A percentile compares a stretch with the other conserved stretches of the same genome.
Evolutionary conservation across 2,888 invertebrate species (phyloP).

Genomic region (Agrochola circellaris): DNA sequence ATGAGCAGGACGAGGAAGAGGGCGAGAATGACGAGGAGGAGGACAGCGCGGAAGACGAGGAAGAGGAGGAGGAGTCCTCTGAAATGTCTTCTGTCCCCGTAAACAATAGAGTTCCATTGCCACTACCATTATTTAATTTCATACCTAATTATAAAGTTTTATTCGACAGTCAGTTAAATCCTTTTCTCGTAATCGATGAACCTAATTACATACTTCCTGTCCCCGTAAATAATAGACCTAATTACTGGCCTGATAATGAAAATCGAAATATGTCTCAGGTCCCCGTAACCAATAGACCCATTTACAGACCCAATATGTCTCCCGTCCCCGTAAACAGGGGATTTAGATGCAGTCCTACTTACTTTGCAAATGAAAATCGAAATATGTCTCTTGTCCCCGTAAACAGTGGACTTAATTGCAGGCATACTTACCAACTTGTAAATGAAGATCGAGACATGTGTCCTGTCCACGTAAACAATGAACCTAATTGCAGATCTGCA

Average conservation of each 20-base stretch:
- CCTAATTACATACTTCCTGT: neutral
- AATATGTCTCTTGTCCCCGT: neutral
- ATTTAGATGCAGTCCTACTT: neutral
- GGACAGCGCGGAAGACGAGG: neutral
- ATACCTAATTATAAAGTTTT: conserved; percentile 11
- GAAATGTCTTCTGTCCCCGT: conserved; percentile 5
- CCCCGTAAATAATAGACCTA: neutral
- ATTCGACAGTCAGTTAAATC: neutral
- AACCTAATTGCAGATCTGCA: neutral
- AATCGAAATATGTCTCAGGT: neutral
- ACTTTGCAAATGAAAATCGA: neutral
- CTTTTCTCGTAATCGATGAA: conserved; percentile 1
- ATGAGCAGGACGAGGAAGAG: neutral
- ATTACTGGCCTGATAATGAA: neutral
- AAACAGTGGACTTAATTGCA: neutral
- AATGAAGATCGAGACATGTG: neutral
- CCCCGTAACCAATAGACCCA: neutral
- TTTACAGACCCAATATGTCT: neutral
- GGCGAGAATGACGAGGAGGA: neutral
- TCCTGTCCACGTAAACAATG: neutral
- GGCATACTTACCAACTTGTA: neutral
- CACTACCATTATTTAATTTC: neutral
- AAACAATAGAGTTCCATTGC: neutral
- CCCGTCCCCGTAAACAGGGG: neutral
- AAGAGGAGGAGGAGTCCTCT: conserved; percentile 3